Percentiles rank a stretch among this genome's conserved stretches.
Conservation (phyloP, 2,888 invertebrate genomes). For the Ormyrus thymus region DNA sequence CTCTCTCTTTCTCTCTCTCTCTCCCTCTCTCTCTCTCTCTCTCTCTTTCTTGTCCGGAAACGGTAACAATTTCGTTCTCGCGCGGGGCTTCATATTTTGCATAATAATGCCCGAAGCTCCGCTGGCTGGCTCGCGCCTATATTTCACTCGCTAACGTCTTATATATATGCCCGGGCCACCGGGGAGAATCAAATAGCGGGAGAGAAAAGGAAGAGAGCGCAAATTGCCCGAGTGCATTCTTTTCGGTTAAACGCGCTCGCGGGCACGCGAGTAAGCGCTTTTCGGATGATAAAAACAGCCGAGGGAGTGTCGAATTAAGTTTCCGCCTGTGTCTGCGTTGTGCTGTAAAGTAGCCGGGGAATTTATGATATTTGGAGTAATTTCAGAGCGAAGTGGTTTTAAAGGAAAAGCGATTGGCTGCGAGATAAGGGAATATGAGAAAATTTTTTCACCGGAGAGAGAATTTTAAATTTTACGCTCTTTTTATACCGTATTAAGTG, state of each 20-base stretch:
- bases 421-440: background rate
- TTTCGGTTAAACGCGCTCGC: constrained; percentile 17
- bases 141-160: background rate
- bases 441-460: too few relatives aligned
- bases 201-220: constrained; percentile 1
- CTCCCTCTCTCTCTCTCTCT: too few relatives aligned
- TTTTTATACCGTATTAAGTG: background rate
- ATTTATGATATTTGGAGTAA: constrained; percentile 25
- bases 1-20: background rate
- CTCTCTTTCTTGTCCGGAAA: background rate
- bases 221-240: constrained; percentile 25
- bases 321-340: too few relatives aligned
- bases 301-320: background rate
- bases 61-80: constrained; percentile 47
- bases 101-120: constrained; percentile 41
- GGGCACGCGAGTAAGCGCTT: too few relatives aligned
- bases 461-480: background rate
- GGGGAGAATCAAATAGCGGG: constrained; percentile 10
- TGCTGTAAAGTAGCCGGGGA: background rate
- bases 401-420: background rate
- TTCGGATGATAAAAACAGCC: constrained; percentile 12
- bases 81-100: constrained; percentile 41
- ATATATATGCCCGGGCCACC: too few relatives aligned
- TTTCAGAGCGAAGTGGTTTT: constrained; percentile 21
- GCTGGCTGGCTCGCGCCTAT: background rate